A percentile compares a stretch with the other conserved stretches of the same genome.
These are phyloP conservation scores for Drosophila orena DNA, from an alignment of 1,140 invertebrate genomes.

Conservation along the genomic window DNA sequence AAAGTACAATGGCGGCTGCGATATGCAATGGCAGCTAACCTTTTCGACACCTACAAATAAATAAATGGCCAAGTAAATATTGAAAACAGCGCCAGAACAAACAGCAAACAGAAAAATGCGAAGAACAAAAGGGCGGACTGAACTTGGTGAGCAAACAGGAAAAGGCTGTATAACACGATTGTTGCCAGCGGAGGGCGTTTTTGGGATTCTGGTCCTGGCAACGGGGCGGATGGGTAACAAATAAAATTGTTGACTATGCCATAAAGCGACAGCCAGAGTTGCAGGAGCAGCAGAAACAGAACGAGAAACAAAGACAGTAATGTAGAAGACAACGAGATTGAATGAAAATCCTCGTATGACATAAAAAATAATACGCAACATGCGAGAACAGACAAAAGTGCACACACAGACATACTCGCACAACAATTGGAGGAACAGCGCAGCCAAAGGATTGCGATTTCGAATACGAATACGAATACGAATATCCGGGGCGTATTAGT, in stretches of 20 bases:
- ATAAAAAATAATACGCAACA: conserved; percentile 69
- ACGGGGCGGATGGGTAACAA: conserved; percentile 59
- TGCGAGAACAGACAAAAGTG: conserved; percentile 50
- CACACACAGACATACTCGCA: conserved; percentile 24
- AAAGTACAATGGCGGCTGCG: conserved; percentile 11
- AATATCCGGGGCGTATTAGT: conserved; percentile 60
- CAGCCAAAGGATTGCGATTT: conserved; percentile 50
- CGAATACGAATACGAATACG: too few species aligned
- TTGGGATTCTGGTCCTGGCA: conserved; percentile 34
- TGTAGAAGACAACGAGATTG: conserved; percentile 65
- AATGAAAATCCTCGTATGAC: conserved; percentile 68
- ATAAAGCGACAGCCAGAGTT: conserved; percentile 46
- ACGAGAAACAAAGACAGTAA: conserved; percentile 23
- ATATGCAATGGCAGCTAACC: conserved; percentile 54
- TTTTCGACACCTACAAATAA: conserved; percentile 75
- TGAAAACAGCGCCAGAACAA: conserved; percentile 51
- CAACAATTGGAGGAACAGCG: conserved; percentile 46
- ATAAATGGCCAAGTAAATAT: conserved; percentile 73
- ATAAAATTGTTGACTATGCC: conserved; percentile 71
- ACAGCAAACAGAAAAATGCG: conserved; percentile 31
- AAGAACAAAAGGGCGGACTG: neutral
- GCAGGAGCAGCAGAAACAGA: conserved; percentile 8
- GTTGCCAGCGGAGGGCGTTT: neutral
- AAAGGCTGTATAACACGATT: conserved; percentile 36
- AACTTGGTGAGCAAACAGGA: conserved; percentile 11